A percentile compares a stretch with the other conserved stretches of the same genome.
Conservation (phyloP, 1,140 invertebrate genomes). For the Bombus turneri region DNA sequence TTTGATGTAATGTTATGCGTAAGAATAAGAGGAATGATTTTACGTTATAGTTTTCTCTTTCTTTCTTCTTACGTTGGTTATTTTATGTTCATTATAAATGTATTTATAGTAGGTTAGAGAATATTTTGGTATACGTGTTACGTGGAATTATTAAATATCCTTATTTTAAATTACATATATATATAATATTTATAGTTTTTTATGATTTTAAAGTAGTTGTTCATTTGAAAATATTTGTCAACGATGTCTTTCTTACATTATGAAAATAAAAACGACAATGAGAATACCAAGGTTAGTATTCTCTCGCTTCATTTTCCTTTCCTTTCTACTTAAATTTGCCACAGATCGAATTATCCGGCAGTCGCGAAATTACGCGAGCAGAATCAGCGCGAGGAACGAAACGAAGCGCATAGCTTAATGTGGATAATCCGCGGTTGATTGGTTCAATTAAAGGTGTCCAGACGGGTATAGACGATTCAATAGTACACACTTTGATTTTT, state of each 20-base stretch:
- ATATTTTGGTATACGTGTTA: too few relatives aligned
- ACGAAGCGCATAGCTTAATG: constrained; percentile 74
- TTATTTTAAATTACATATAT: neutral
- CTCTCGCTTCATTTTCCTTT: neutral
- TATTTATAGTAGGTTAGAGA: too few relatives aligned
- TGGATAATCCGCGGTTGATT: constrained; percentile 76
- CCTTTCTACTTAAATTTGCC: constrained; percentile 44
- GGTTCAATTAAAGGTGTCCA: constrained; percentile 75
- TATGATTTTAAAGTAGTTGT: neutral
- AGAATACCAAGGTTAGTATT: neutral
- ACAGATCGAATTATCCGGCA: constrained; percentile 60
- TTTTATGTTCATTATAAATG: too few relatives aligned
- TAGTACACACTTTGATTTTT: neutral
- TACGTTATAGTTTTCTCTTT: too few relatives aligned
- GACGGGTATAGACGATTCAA: constrained; percentile 37
- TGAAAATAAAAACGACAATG: neutral
- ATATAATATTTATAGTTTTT: too few relatives aligned
- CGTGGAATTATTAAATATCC: too few relatives aligned
- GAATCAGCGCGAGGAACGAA: constrained; percentile 67
- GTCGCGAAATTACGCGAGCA: constrained; percentile 59
- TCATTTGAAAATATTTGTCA: neutral
- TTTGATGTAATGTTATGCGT: too few relatives aligned
- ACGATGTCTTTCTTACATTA: neutral
- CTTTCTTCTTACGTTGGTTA: too few relatives aligned
- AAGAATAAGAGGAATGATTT: too few relatives aligned